Conservation (phyloP, 2,888 invertebrate species). For the Callyntrura sp. region DNA sequence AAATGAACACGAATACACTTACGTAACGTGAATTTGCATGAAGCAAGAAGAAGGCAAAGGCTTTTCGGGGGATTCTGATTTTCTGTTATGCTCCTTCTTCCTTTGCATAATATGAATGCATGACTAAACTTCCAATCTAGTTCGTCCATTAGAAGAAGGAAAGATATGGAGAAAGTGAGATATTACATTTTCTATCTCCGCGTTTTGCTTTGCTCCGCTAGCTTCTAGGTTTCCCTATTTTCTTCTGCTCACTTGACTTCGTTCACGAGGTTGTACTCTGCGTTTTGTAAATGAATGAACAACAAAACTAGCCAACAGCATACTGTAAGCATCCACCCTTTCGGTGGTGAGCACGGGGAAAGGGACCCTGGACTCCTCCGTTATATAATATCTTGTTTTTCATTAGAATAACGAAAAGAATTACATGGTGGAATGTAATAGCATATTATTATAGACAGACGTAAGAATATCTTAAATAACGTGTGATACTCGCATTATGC, state of each 20-base stretch:
- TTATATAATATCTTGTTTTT: constrained; percentile 55
- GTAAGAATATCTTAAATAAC: neutral
- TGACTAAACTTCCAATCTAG: constrained; percentile 53
- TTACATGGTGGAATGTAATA: constrained; percentile 34
- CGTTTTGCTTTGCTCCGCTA: too few species aligned
- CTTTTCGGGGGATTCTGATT: constrained; percentile 7
- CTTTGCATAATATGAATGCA: constrained; percentile 20
- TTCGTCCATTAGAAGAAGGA: constrained; percentile 27
- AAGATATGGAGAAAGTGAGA: constrained; percentile 52
- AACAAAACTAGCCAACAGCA: constrained; percentile 4
- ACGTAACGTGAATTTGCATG: neutral
- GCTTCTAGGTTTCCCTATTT: neutral
- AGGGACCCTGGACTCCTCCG: constrained; percentile 28
- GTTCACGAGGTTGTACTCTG: neutral
- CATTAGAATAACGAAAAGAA: constrained; percentile 55
- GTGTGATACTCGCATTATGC: neutral
- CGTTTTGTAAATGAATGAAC: neutral
- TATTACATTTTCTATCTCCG: constrained; percentile 35
- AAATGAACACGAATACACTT: constrained; percentile 42
- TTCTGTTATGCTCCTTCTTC: neutral
- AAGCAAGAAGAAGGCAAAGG: neutral
- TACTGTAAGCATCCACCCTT: too few species aligned
- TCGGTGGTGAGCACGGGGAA: neutral
- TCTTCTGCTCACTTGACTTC: neutral
- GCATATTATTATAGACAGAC: neutral